Evolutionary conservation across 2,113 vertebrate species (phyloP).

Genomic region (Natator depressus): DNA sequence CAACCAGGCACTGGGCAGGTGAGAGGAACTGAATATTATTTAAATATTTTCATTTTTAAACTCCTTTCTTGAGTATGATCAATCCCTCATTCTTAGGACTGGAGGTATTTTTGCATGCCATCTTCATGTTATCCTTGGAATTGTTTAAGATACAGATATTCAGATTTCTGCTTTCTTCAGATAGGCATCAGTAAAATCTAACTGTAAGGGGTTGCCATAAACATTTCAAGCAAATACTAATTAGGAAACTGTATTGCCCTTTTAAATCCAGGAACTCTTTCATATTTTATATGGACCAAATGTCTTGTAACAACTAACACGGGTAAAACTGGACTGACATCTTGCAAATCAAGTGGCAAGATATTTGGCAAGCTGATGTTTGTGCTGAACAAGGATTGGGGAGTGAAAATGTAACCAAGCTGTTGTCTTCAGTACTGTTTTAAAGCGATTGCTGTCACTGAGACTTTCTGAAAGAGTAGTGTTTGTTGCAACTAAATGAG

Average conservation of each 20-base stretch:
- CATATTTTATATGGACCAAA: not conserved
- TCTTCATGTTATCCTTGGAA: not conserved
- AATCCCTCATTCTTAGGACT: not conserved
- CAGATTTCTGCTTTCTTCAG: not conserved
- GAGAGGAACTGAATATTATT: conserved; percentile 16
- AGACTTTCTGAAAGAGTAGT: not conserved
- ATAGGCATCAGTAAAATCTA: not conserved
- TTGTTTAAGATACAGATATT: not conserved
- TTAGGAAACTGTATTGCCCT: not conserved
- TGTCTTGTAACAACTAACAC: not conserved
- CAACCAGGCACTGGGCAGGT: conserved; percentile 98
- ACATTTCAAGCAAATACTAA: not conserved
- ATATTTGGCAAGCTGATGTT: not conserved
- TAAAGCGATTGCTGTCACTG: not conserved
- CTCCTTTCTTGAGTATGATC: accelerated
- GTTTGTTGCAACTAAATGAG: not conserved
- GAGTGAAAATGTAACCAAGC: not conserved
- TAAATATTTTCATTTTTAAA: not conserved
- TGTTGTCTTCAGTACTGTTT: not conserved
- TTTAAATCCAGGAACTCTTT: not conserved
- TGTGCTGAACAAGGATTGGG: not conserved
- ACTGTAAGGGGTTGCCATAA: not conserved
- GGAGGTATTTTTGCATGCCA: not conserved
- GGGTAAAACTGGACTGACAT: not conserved
- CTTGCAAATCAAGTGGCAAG: not conserved